Base-by-base conservation (phyloP, 2,113 vertebrate species). In the Syngnathus scovelli region DNA sequence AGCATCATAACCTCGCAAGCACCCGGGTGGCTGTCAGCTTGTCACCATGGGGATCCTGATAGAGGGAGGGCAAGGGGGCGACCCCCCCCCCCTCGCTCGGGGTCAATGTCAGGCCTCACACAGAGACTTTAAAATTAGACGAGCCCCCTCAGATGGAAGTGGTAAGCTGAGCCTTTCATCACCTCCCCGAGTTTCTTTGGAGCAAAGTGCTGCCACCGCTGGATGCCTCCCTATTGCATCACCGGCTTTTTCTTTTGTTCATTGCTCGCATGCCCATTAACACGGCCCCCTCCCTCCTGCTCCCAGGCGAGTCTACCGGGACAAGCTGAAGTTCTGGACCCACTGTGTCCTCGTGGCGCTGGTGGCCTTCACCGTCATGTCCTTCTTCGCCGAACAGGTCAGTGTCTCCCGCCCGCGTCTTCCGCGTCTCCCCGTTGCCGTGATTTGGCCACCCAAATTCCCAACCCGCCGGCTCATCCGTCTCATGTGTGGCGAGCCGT, bases 311-410 rank as follows among this genome's bases (percentile, higher is more conserved):
- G 86, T 92, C 1, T 99, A 98, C 72, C 91, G 97, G 62, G 95
- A 99, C 90, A 96, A 94, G 85, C 78, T 99, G 79, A 98, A 98
- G 90, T 99, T 99, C 86, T 99, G 97, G 96, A 99, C 96, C 4
- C 96, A 99, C 60, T 98, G 95, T 74, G 94, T 98, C 66, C 88
- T 99, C 27, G 93, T 95, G 81, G 93, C 95, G 0, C 88, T 99
- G 59, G 95, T 99, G 77, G 75, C 95, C 78, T 98, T 99, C 89
- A 99, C 96, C 4, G 70, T 99, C 78, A 89, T 96, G 83, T 99
- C 96, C 2, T 99, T 99, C 91, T 99, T 98, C 78, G 96, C 97
- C 7, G 97, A 99, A 85, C 96, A 99, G 95, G 97, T 98, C 75
- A 77, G 90, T 86, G 33, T 41, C 59, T 21, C 16, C 21, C 0